A percentile compares a stretch with the other conserved stretches of the same genome.
phyloP scores from a whole-genome alignment of 2,113 vertebrate species.

The Gallinago undulata region DNA sequence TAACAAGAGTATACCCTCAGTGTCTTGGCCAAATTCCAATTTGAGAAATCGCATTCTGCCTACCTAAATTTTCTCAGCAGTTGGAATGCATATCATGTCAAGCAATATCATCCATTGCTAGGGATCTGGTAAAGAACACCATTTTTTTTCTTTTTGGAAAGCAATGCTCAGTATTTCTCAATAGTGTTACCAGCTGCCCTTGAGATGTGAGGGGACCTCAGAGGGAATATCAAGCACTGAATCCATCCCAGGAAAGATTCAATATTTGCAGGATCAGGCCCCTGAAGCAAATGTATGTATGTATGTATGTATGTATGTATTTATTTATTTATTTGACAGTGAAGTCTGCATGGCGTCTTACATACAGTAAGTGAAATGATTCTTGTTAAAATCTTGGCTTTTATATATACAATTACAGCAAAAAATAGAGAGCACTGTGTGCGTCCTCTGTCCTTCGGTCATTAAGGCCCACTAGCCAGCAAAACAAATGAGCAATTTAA shows the following conservation, averaged over 20 bases:
- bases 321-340: neutral
- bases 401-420: neutral
- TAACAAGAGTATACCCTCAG: neutral
- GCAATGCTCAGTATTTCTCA: neutral
- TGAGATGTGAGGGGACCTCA: neutral
- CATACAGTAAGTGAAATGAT: neutral
- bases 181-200: neutral
- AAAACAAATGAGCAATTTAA: slow-evolving; percentile 9
- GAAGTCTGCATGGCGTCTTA: neutral
- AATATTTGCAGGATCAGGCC: neutral
- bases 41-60: slow-evolving; percentile 21
- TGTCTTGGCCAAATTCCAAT: slow-evolving; percentile 32
- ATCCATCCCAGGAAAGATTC: neutral
- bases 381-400: neutral
- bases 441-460: neutral
- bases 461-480: neutral
- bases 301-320: neutral
- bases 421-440: neutral
- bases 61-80: slow-evolving; percentile 23
- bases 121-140: neutral
- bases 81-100: slow-evolving; percentile 4
- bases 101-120: neutral
- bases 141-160: neutral
- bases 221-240: neutral
- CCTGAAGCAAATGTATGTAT: neutral